Percentiles rank a stretch among this genome's conserved stretches.
Conservation (phyloP, 1,140 invertebrate genomes). For the Zaprionus lachaisei region DNA sequence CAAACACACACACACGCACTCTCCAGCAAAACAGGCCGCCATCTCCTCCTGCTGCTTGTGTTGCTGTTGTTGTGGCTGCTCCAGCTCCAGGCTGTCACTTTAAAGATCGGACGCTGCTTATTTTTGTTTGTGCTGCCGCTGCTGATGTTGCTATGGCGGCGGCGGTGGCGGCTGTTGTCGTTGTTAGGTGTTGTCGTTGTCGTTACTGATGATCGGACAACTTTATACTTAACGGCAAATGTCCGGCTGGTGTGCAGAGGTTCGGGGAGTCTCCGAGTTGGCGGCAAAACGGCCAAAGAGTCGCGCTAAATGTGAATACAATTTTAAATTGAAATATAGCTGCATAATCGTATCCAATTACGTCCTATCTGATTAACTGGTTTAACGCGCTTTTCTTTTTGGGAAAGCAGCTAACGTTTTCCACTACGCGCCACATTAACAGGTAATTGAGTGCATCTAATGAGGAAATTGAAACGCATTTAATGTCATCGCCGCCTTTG, state of each 20-base stretch:
- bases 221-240: constrained; percentile 13
- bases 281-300: constrained; percentile 20
- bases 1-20: constrained; percentile 8
- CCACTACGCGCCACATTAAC: constrained; percentile 18
- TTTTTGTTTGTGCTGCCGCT: constrained; percentile 20
- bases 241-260: neutral
- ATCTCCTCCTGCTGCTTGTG: constrained; percentile 1
- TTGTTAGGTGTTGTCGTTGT: constrained; percentile 22
- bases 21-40: constrained; percentile 35
- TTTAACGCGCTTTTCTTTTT: constrained; percentile 62
- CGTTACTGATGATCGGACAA: constrained; percentile 19
- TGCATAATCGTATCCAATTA: constrained; percentile 78
- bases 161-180: constrained; percentile 9
- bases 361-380: constrained; percentile 70
- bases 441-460: constrained; percentile 77
- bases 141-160: neutral
- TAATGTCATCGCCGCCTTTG: constrained; percentile 7
- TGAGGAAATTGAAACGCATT: constrained; percentile 67
- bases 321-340: constrained; percentile 62
- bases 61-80: neutral
- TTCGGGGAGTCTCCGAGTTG: constrained; percentile 4
- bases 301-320: constrained; percentile 5
- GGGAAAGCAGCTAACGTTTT: constrained; percentile 61
- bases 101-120: constrained; percentile 19
- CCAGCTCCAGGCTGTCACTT: constrained; percentile 16